Conservation (phyloP, 2,113 vertebrate species). For the Aix galericulata region DNA sequence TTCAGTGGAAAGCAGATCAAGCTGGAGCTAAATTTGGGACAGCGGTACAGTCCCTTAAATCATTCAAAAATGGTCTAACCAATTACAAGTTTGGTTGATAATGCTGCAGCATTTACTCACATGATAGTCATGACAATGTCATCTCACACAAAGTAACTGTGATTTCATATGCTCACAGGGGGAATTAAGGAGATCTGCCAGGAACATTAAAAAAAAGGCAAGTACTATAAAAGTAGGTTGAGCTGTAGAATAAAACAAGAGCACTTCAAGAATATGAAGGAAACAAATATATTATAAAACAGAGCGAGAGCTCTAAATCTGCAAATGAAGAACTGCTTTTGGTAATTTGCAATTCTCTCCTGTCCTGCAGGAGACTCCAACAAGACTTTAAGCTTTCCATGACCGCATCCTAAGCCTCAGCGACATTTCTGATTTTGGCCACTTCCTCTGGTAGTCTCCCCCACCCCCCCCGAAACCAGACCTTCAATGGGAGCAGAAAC, state of each 20-base stretch:
- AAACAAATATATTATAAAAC: background rate
- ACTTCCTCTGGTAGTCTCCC: background rate
- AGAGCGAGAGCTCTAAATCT: background rate
- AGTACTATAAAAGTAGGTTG: background rate
- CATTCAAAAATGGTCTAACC: background rate
- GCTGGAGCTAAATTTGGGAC: background rate
- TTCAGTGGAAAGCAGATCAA: background rate
- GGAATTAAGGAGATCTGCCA: background rate
- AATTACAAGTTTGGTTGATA: background rate
- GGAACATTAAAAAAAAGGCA: background rate
- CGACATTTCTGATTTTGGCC: background rate
- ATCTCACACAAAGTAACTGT: background rate
- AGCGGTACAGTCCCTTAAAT: background rate
- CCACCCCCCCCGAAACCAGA: background rate
- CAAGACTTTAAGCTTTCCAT: background rate
- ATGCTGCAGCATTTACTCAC: background rate
- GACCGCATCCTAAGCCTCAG: background rate
- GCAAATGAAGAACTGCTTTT: background rate
- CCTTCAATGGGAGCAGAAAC: background rate
- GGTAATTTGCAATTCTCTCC: background rate
- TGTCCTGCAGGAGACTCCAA: background rate
- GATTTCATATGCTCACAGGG: background rate
- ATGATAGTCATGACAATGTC: background rate
- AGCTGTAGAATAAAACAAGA: background rate
- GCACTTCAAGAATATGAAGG: background rate